phyloP scores from a whole-genome alignment of 2,888 invertebrate species.

The Bimastos eiseni region DNA sequence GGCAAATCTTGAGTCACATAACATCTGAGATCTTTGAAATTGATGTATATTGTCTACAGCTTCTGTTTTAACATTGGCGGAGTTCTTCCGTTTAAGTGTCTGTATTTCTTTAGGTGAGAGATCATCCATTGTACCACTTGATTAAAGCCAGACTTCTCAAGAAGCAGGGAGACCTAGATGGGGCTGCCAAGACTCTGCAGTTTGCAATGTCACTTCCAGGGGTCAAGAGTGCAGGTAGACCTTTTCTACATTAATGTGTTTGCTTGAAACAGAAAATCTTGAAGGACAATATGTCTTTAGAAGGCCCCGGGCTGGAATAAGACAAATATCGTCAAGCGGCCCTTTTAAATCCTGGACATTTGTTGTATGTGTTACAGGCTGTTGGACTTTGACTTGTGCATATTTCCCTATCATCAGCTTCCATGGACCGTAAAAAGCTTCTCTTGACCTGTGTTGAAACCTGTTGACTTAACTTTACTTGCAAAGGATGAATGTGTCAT shows the following conservation, averaged over 20 bases:
- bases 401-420: background rate
- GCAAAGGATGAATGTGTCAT: background rate
- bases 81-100: background rate
- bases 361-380: background rate
- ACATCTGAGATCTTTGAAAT: background rate
- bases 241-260: background rate
- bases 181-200: slow-evolving; percentile 72
- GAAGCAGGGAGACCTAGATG: slow-evolving; percentile 66
- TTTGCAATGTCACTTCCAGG: slow-evolving; percentile 74
- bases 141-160: slow-evolving; percentile 82
- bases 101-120: slow-evolving; percentile 68
- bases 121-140: slow-evolving; percentile 86
- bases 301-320: background rate
- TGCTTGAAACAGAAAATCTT: background rate
- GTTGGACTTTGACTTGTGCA: background rate
- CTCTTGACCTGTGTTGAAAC: background rate
- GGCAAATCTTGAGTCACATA: background rate
- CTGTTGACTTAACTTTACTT: background rate
- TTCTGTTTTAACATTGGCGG: background rate
- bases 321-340: background rate
- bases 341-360: background rate
- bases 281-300: background rate
- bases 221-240: slow-evolving; percentile 58
- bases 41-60: background rate
- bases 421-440: background rate